A percentile compares a stretch with the other conserved stretches of the same genome.
These are phyloP conservation scores for Dromiciops gliroides DNA, from an alignment of 2,113 vertebrate genomes.

Conservation along the genomic window DNA sequence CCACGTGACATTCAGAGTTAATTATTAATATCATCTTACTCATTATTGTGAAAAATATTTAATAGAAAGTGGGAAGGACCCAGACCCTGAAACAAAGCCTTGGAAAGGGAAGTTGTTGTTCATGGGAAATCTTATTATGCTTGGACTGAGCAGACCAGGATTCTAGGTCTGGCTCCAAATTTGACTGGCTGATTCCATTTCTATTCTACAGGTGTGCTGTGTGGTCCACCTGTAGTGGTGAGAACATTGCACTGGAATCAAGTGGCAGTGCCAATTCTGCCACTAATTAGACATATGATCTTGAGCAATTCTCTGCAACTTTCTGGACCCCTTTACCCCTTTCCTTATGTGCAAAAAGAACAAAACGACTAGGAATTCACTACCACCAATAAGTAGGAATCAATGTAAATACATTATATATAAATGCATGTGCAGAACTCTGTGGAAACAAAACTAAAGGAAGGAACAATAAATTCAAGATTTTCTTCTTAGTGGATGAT, in stretches of 20 bases:
- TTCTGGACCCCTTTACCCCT: not conserved
- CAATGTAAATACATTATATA: not conserved
- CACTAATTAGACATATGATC: not conserved
- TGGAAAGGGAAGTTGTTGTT: not conserved
- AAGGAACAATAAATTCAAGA: not conserved
- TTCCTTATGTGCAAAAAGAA: not conserved
- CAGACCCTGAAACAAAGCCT: slow-evolving; percentile 44
- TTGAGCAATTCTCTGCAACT: not conserved
- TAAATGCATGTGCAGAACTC: not conserved
- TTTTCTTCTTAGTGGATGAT: not conserved
- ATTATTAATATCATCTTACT: slow-evolving; percentile 58
- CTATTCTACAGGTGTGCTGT: slow-evolving; percentile 8
- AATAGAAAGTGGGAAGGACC: slow-evolving; percentile 31
- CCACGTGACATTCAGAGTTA: slow-evolving; percentile 71
- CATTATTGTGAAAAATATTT: slow-evolving; percentile 63
- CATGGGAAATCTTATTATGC: slow-evolving; percentile 24
- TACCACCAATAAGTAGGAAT: not conserved
- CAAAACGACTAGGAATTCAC: not conserved
- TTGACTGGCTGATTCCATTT: not conserved
- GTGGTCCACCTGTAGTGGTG: not conserved
- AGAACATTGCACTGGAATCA: not conserved
- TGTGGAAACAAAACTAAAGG: not conserved
- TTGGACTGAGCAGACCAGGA: slow-evolving; percentile 1
- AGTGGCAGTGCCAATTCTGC: not conserved
- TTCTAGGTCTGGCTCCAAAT: slow-evolving; percentile 24